Evolutionary conservation across 2,797 vertebrate genomes (phyloP).

Genomic region (Tiaroga cobitis): DNA sequence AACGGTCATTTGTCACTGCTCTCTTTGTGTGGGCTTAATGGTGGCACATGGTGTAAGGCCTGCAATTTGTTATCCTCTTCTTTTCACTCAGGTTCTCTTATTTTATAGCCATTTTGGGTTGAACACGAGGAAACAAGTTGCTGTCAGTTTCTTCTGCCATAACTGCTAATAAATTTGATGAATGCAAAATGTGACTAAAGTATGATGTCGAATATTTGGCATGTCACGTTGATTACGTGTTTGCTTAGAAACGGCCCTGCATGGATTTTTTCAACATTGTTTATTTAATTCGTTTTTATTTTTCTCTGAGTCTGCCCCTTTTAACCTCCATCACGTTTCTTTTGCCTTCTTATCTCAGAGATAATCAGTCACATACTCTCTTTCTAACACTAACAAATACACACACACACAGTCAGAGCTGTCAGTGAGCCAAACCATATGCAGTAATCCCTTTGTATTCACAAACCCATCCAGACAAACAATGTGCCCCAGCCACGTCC

Average conservation of each 20-base stretch:
- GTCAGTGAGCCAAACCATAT: conserved; percentile 73
- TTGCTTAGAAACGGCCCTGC: not conserved
- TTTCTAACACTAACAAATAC: conserved; percentile 31
- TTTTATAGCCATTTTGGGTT: conserved; percentile 6
- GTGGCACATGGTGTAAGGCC: conserved; percentile 81
- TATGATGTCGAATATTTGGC: not conserved
- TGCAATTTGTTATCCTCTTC: conserved; percentile 67
- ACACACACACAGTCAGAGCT: conserved; percentile 64
- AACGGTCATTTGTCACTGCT: conserved; percentile 79
- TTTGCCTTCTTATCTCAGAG: conserved; percentile 43
- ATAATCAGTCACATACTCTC: conserved; percentile 58
- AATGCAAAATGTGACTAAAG: not conserved
- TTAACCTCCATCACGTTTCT: conserved; percentile 65
- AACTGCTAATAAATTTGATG: not conserved
- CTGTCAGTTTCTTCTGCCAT: not conserved
- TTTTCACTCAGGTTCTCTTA: not conserved
- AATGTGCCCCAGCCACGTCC: conserved; percentile 74
- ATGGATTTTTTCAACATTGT: not conserved
- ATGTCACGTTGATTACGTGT: not conserved
- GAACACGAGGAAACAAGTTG: not conserved
- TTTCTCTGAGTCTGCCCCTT: not conserved
- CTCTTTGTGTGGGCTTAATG: conserved; percentile 81
- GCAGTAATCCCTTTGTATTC: conserved; percentile 83
- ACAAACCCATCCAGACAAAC: conserved; percentile 76
- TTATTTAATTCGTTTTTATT: conserved; percentile 7